Conservation (phyloP, 2,888 invertebrate species). For the Sinohyriopsis cumingii region DNA sequence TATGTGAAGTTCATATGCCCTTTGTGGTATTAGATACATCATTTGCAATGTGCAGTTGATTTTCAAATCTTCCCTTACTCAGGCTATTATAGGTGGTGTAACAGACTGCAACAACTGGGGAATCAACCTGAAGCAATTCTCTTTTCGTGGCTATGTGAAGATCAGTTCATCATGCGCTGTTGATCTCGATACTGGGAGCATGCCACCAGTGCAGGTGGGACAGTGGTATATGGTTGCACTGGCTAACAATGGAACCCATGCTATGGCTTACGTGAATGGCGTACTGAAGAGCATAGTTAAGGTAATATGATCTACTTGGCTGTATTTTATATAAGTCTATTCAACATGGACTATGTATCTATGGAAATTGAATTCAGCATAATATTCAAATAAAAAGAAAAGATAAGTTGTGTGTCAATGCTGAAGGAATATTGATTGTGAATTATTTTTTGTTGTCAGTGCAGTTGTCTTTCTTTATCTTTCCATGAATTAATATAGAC, state of each 20-base stretch:
- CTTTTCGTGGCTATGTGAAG: slow-evolving; percentile 40
- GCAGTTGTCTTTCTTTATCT: no score
- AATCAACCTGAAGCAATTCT: slow-evolving; percentile 46
- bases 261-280: slow-evolving; percentile 41
- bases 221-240: slow-evolving; percentile 55
- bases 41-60: no score
- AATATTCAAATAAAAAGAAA: no score
- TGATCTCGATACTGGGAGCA: slow-evolving; percentile 36
- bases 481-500: no score
- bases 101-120: slow-evolving; percentile 50
- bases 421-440: no score
- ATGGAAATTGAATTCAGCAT: no score
- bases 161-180: slow-evolving; percentile 37
- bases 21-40: no score
- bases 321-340: not conserved
- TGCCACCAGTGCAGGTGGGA: slow-evolving; percentile 20
- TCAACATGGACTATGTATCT: no score
- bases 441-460: no score
- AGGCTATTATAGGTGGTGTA: slow-evolving; percentile 52
- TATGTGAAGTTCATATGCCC: no score
- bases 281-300: slow-evolving; percentile 26
- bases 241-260: slow-evolving; percentile 44
- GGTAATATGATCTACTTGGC: slow-evolving; percentile 14
- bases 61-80: not conserved
- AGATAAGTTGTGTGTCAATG: no score